Conservation (phyloP, 2,113 vertebrate genomes). For the Colistium nudipinnis region DNA sequence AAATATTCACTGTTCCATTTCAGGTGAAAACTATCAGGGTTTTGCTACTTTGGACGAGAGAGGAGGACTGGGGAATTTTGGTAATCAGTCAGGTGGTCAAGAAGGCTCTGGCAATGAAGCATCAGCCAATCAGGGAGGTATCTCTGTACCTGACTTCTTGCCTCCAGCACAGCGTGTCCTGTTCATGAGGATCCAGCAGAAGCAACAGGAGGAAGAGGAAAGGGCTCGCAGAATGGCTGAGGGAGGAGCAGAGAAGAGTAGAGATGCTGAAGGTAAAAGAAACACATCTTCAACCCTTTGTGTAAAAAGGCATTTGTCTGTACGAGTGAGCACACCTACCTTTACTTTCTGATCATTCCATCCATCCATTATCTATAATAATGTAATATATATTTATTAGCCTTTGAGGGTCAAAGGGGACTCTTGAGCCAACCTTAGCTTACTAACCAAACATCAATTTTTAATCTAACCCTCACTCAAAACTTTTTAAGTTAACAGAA, state of each 20-base stretch:
- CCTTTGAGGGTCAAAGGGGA: no score
- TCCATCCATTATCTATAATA: no score
- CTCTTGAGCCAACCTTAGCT: no score
- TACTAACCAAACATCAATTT: no score
- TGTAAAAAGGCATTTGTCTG: neutral
- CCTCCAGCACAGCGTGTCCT: slow-evolving; percentile 92
- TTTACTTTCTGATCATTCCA: neutral
- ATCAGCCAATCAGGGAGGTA: slow-evolving; percentile 72
- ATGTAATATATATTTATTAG: no score
- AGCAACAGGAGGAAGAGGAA: slow-evolving; percentile 95
- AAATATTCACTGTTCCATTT: neutral
- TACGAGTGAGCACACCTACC: neutral
- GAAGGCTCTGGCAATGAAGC: slow-evolving; percentile 74
- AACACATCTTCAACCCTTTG: neutral
- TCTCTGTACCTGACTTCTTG: slow-evolving; percentile 89
- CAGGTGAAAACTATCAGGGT: slow-evolving; percentile 84
- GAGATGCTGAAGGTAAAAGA: slow-evolving; percentile 87
- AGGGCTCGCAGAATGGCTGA: slow-evolving; percentile 88
- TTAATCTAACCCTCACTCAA: no score
- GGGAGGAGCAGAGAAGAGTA: slow-evolving; percentile 77
- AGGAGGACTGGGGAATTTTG: slow-evolving; percentile 62
- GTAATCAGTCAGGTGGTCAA: slow-evolving; percentile 72
- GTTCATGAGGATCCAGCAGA: slow-evolving; percentile 95
- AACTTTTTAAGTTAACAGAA: no score
- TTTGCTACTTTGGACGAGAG: slow-evolving; percentile 82